Percentiles rank a stretch among this genome's conserved stretches.
Evolutionary conservation across 2,797 vertebrate genomes (phyloP).

Genomic region (Sebastes umbrosus): DNA sequence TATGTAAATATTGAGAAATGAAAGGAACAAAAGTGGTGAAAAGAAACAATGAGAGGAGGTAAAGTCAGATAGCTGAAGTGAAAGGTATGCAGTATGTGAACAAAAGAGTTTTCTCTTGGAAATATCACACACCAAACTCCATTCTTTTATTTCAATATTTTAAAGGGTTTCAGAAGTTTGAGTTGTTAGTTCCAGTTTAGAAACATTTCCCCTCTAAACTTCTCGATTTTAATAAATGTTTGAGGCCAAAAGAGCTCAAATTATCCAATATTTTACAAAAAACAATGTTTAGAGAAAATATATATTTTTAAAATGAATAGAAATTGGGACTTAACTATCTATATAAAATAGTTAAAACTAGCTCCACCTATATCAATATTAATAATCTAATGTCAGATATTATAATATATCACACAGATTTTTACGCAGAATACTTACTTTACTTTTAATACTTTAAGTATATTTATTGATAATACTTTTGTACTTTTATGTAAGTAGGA

Average conservation of each 20-base stretch:
- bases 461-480: neutral
- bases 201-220: neutral
- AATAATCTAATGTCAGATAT: neutral
- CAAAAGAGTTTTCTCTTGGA: neutral
- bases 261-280: neutral
- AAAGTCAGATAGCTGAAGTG: neutral
- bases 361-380: no score
- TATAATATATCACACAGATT: neutral
- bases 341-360: no score
- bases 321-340: no score
- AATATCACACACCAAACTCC: neutral
- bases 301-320: no score
- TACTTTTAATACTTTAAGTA: neutral
- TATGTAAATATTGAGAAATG: neutral
- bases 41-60: neutral
- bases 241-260: neutral
- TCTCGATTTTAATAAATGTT: neutral
- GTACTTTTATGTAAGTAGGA: neutral
- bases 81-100: neutral
- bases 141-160: neutral
- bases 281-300: no score
- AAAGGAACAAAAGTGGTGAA: neutral
- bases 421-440: neutral
- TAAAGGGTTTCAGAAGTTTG: neutral
- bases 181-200: neutral